phyloP scores from a whole-genome alignment of 1,140 invertebrate genomes.

The fruit fly (Drosophila melanogaster) region DNA sequence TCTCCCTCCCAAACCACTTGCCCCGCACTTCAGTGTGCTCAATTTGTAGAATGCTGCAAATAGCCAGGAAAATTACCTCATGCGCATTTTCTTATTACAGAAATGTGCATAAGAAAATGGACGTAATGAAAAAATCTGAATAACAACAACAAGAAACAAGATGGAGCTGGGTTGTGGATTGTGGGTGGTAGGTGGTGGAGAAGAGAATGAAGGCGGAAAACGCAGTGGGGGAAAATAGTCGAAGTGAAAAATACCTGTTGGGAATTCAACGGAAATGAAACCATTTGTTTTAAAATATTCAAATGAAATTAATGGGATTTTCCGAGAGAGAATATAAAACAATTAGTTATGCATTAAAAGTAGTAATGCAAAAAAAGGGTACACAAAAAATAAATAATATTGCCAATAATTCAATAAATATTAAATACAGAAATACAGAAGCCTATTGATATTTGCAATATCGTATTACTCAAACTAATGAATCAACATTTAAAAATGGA shows the following conservation, averaged over 20 bases:
- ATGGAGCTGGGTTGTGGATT: background rate
- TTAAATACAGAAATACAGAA: background rate
- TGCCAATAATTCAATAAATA: background rate
- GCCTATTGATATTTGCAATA: too few relatives aligned
- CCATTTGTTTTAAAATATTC: constrained; percentile 19
- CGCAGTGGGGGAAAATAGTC: background rate
- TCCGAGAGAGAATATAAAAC: background rate
- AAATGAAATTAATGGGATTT: constrained; percentile 14
- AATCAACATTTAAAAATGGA: background rate
- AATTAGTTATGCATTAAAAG: constrained; percentile 1
- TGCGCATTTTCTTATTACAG: constrained; percentile 81
- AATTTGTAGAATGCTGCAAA: constrained; percentile 78
- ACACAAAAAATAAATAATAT: background rate
- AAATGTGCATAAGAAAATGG: constrained; percentile 80
- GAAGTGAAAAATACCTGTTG: constrained; percentile 12
- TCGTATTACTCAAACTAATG: background rate
- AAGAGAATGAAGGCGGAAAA: background rate
- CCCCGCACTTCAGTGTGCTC: constrained; percentile 18
- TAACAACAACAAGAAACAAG: constrained; percentile 6
- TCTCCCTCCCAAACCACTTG: background rate
- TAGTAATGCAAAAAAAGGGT: background rate
- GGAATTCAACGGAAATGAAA: constrained; percentile 23
- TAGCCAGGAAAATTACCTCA: constrained; percentile 81
- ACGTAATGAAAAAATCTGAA: constrained; percentile 73
- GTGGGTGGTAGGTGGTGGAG: too few relatives aligned